Conservation (phyloP, 2,797 vertebrate species). For the Enteromius treurensis region DNA sequence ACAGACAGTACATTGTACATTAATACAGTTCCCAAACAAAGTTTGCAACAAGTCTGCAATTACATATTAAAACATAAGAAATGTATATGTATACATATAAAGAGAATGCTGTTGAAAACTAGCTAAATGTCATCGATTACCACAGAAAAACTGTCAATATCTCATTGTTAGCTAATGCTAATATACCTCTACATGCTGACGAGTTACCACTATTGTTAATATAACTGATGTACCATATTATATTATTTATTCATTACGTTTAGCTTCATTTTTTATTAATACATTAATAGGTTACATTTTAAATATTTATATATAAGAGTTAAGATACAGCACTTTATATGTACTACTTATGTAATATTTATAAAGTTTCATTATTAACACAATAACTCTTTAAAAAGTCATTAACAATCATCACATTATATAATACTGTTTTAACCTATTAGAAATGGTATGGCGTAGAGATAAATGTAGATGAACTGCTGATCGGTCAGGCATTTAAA, state of each 20-base stretch:
- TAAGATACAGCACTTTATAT: neutral
- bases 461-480: constrained; percentile 10
- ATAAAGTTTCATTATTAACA: neutral
- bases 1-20: constrained; percentile 43
- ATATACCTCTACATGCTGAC: neutral
- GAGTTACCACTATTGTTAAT: neutral
- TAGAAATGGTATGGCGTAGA: neutral
- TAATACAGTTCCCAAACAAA: constrained; percentile 28
- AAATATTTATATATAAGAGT: neutral
- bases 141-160: neutral
- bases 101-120: neutral
- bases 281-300: neutral
- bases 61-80: neutral
- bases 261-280: neutral
- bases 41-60: neutral
- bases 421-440: neutral
- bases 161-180: constrained; percentile 2
- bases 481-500: neutral
- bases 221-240: neutral
- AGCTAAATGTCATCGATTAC: neutral
- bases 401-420: neutral
- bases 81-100: neutral
- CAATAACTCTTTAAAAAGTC: constrained; percentile 5
- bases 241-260: neutral
- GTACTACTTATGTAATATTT: neutral